These are phyloP conservation scores for Casuarius casuarius DNA, from an alignment of 2,113 vertebrate species.

Conservation along the genomic window DNA sequence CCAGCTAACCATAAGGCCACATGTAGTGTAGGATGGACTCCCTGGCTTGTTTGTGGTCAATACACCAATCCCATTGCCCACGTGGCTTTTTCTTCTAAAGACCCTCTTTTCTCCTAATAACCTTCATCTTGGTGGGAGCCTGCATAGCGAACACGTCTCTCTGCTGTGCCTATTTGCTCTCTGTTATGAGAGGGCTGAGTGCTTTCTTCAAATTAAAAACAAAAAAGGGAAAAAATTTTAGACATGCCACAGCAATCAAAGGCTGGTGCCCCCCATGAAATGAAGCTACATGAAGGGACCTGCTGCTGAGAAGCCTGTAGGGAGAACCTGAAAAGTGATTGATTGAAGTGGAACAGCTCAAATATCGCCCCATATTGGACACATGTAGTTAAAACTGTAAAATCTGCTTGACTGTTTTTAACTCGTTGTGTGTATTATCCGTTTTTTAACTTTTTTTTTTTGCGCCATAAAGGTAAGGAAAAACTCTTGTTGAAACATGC, in stretches of 20 bases:
- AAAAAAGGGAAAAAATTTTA: neutral
- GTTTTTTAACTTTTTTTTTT: constrained; percentile 43
- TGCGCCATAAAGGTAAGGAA: constrained; percentile 60
- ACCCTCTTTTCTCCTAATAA: neutral
- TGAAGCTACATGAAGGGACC: neutral
- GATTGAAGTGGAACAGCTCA: constrained; percentile 10
- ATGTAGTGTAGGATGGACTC: neutral
- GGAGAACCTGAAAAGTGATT: neutral
- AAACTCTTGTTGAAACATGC: constrained; percentile 70
- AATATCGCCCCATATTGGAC: neutral
- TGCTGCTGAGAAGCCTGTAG: constrained; percentile 42
- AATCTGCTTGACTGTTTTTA: constrained; percentile 45
- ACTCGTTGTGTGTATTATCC: neutral
- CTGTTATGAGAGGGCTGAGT: constrained; percentile 56
- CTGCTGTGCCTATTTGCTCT: constrained; percentile 51
- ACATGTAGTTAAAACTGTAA: constrained; percentile 36
- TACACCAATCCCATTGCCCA: neutral
- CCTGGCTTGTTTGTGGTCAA: neutral
- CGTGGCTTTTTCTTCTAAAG: neutral
- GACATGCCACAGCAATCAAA: neutral
- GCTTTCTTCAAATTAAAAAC: constrained; percentile 27
- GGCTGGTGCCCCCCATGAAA: neutral
- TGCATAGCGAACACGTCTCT: constrained; percentile 26
- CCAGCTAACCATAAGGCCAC: neutral
- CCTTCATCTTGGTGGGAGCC: constrained; percentile 6